Conservation (phyloP, 2,113 vertebrate species). For the Climacteris rufus region DNA sequence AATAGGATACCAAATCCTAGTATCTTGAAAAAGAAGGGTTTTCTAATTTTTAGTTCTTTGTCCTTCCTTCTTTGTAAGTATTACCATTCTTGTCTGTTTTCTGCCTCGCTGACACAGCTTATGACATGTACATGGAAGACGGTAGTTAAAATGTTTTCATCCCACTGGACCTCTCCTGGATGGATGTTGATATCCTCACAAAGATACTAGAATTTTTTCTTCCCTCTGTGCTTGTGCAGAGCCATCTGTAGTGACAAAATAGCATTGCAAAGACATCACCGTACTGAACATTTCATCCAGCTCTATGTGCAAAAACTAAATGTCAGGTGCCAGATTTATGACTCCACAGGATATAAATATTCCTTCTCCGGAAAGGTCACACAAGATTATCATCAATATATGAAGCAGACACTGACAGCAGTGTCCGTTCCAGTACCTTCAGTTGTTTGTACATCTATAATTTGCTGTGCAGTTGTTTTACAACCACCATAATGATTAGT, state of each 20-base stretch:
- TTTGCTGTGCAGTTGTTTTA: constrained; percentile 51
- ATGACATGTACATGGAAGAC: neutral
- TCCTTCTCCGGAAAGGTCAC: constrained; percentile 47
- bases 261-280: constrained; percentile 36
- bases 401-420: constrained; percentile 49
- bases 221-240: constrained; percentile 16
- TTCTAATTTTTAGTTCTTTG: neutral
- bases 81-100: neutral
- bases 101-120: neutral
- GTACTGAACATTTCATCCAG: constrained; percentile 47
- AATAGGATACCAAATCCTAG: neutral
- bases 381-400: constrained; percentile 46
- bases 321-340: constrained; percentile 55
- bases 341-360: constrained; percentile 53
- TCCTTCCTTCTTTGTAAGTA: neutral
- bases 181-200: neutral
- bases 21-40: neutral
- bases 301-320: constrained; percentile 47
- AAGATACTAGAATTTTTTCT: neutral
- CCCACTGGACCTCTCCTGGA: neutral
- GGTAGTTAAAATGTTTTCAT: neutral
- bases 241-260: constrained; percentile 52
- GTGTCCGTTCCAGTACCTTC: neutral
- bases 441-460: constrained; percentile 28
- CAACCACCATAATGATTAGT: constrained; percentile 30